Base-by-base conservation (phyloP, 2,888 invertebrate genomes). In the Caenorhabditis wallacei region DNA sequence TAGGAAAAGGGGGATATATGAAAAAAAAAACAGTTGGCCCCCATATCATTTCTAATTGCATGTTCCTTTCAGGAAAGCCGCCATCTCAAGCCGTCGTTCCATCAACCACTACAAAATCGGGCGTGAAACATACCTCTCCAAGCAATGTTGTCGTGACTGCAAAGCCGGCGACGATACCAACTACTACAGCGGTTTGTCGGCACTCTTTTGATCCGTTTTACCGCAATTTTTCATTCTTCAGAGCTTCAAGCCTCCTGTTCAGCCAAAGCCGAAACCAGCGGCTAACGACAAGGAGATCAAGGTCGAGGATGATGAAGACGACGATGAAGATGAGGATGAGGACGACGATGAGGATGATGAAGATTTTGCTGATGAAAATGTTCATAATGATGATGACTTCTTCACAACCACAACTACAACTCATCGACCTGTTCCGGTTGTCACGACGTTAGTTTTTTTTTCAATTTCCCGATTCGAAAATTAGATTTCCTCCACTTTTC, bases 291-390 rank as follows among this genome's bases (percentile, higher is more conserved):
- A 83, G 59, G 79, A 79, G 70, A 46, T 74, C 69, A 69, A 70
- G 56, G 79, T 79, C 20, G 78, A 74, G 24, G 83, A 83, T 51
- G 79, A 82, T 51, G 82, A 83, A 4, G 83, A 82, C 16, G 82
- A 82, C 26, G 83, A 83, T 43, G 83, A 83, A 16, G 82, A 82
- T 26, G 84, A 80, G 5, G 84, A 84, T 30, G 80, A 84, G 0
- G 84, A 81, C 16, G 81, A 81, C 13, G 81, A 80, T 66, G 84
- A 80, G 7, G 80, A 84, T 37, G 84, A 84, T 26, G 84, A 84
- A n/a, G 82, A 83, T 40, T 83, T 83, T 59, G 82, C 74, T 16
- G 84, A 84, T 68, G 84, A 84, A 30, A 84, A 76, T 59, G 59
- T 80, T 26, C 68, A 81, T 70, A 70, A 83, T 48, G 69, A 83